A percentile compares a stretch with the other conserved stretches of the same genome.
Evolutionary conservation across 2,113 vertebrate genomes (phyloP).

Genomic region (Danio rerio): GRCz12tu NC_133184.1:13668001-13668500

Average conservation of each 20-base stretch:
- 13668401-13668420: constrained; percentile 6
- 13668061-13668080: no score
- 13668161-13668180: not conserved
- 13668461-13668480: not conserved
- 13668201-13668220: constrained; percentile 14
- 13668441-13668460: not conserved
- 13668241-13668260: not conserved
- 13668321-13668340: not conserved
- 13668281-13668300: constrained; percentile 29
- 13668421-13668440: not conserved
- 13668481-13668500: not conserved
- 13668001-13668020: no score
- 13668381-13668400: not conserved
- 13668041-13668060: no score
- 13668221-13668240: constrained; percentile 13
- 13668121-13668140: not conserved
- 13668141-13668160: constrained; percentile 33
- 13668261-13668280: constrained; percentile 1
- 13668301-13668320: not conserved
- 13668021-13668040: no score
- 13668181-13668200: not conserved
- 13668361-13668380: not conserved
- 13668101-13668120: not conserved
- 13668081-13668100: no score
- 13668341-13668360: constrained; percentile 17